Evolutionary conservation across 2,797 vertebrate genomes (phyloP), one percentile per base, ranked within the genome.

Genomic region (Harpagifer antarcticus): DNA sequence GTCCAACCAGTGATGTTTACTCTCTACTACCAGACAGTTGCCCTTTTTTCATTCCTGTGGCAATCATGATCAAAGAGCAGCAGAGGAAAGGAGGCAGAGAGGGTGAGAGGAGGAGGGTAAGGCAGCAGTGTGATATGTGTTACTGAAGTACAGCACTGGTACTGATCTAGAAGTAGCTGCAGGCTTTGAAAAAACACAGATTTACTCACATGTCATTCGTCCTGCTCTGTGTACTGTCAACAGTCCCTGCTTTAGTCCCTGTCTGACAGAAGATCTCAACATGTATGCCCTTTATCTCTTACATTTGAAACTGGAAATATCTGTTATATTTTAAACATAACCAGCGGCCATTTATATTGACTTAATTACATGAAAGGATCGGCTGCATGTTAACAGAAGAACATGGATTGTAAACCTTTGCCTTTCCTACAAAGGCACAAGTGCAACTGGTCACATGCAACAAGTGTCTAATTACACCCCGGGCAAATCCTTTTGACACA

Each of bases 401-500:
- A 56, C 19, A 42, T 15, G 19, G 33, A 12, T 50, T 17, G 31
- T 62, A 71, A 78, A 86, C 82, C 72, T 80, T 76, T 13, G 9
- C 43, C 58, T 69, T 63, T 19, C 44, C 45, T 75, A 54, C 48
- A 43, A 76, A 70, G 68, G 58, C 80, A 53, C 40, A 62, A 75
- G 71, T 66, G 78, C 82, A 85, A 84, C 75, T 83, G 75, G 86
- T 87, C 79, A 76, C 67, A 72, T 56, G 76, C 82, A 79, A 86
- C 86, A 90, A 77, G 81, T 77, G 57, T 80, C 68, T 86, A 81
- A 91, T 90, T 86, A 85, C 68, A 86, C 81, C 67, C 66, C 79
- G 78, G 56, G 65, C 33, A 76, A 86, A 81, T 86, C 68, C 62
- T 82, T 90, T 88, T 75, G 81, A 82, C 87, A 86, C 79, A 83